Conservation (phyloP, 2,113 vertebrate species). For the Heterotilapia buettikoferi region DNA sequence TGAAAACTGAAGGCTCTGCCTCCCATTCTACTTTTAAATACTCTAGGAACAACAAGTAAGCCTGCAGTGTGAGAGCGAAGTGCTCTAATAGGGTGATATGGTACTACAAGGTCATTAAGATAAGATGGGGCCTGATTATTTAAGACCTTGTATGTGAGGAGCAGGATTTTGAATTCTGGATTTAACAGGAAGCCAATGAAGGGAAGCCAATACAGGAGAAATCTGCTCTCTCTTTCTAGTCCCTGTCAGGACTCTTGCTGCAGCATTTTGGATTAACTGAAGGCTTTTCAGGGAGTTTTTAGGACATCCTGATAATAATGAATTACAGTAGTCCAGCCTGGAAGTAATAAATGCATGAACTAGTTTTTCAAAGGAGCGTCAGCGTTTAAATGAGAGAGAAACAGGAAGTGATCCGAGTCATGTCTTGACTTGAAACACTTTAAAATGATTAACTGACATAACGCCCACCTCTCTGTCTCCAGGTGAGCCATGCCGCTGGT, state of each 20-base stretch:
- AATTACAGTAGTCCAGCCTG: not conserved
- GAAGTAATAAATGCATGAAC: not conserved
- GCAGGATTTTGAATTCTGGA: not conserved
- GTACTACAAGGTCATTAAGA: not conserved
- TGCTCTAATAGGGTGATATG: not conserved
- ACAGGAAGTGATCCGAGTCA: not conserved
- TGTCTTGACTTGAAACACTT: too few species aligned
- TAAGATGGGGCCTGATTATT: not conserved
- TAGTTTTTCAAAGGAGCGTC: not conserved
- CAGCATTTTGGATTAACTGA: accelerated
- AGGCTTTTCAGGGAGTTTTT: not conserved
- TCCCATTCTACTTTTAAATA: not conserved
- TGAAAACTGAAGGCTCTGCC: too few species aligned
- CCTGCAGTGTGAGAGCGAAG: accelerated
- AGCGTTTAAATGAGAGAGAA: not conserved
- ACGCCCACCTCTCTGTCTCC: not conserved
- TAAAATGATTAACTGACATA: not conserved
- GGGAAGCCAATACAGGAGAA: too few species aligned
- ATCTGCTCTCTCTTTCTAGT: not conserved
- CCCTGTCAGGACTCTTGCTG: not conserved
- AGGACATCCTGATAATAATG: not conserved
- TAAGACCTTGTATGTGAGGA: not conserved
- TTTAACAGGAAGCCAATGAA: not conserved
- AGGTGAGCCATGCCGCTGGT: constrained; percentile 80
- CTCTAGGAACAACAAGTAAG: not conserved